Percentiles rank a stretch among this genome's conserved stretches.
These are phyloP conservation scores for Pycnonotus jocosus DNA, from an alignment of 2,113 vertebrate species.

Conservation along the genomic window DNA sequence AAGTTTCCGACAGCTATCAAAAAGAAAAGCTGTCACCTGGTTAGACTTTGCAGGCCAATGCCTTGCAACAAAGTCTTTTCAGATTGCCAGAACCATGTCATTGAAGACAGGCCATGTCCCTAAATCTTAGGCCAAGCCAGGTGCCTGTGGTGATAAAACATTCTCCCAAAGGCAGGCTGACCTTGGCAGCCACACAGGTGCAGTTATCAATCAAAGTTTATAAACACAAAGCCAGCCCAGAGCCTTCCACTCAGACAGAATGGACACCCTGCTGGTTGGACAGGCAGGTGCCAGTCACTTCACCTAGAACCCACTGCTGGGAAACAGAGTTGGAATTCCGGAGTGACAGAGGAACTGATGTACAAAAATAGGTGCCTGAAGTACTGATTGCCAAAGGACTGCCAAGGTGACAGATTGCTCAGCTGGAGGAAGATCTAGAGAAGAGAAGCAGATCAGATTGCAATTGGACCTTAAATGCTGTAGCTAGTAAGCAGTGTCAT, in stretches of 20 bases:
- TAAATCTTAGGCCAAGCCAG: constrained; percentile 52
- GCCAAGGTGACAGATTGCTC: background rate
- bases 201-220: constrained; percentile 45
- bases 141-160: constrained; percentile 34
- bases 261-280: background rate
- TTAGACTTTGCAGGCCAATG: background rate
- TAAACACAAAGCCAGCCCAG: background rate
- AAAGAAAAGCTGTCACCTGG: background rate
- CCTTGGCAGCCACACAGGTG: constrained; percentile 10
- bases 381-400: background rate
- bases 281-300: background rate
- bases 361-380: background rate
- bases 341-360: background rate
- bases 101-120: background rate
- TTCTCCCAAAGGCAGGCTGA: constrained; percentile 46
- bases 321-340: background rate
- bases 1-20: background rate
- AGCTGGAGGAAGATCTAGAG: background rate
- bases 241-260: background rate
- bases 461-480: background rate
- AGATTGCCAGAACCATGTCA: constrained; percentile 38
- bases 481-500: background rate
- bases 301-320: background rate
- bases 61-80: background rate
- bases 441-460: background rate